Conservation (phyloP, 2,113 vertebrate genomes). For the Esox niger region DNA sequence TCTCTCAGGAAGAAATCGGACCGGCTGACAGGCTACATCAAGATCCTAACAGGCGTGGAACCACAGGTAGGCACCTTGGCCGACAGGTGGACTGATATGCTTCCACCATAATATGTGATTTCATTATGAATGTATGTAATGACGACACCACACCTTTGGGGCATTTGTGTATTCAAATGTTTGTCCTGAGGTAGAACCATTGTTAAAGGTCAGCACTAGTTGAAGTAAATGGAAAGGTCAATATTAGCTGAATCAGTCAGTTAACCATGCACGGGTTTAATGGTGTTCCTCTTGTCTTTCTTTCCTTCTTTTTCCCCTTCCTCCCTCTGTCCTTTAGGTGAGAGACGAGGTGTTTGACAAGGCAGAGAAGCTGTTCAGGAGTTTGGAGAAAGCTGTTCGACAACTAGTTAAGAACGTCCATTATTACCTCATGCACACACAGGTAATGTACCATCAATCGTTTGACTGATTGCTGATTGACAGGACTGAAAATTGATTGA, state of each 20-base stretch:
- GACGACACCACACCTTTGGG: background rate
- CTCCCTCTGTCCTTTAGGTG: constrained; percentile 71
- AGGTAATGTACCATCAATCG: constrained; percentile 65
- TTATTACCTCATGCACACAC: constrained; percentile 75
- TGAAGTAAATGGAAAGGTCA: constrained; percentile 2
- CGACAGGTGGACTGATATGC: too few species aligned
- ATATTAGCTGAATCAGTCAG: background rate
- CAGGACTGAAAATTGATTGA: too few species aligned
- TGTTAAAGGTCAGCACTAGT: background rate
- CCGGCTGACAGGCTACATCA: constrained; percentile 90
- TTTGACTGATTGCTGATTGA: too few species aligned
- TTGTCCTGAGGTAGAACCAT: background rate
- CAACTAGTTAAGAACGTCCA: constrained; percentile 83
- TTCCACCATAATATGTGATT: background rate
- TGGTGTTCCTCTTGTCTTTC: background rate
- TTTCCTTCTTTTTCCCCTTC: constrained; percentile 30
- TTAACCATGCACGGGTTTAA: background rate
- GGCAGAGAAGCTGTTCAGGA: constrained; percentile 89
- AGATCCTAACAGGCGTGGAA: constrained; percentile 89
- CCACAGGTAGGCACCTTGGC: constrained; percentile 82
- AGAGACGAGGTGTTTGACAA: constrained; percentile 89
- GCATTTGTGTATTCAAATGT: too few species aligned
- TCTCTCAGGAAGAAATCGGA: constrained; percentile 97
- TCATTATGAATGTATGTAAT: background rate
- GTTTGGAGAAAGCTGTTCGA: constrained; percentile 89